phyloP scores from a whole-genome alignment of 2,113 vertebrate species.

The Myotis davidii region DNA sequence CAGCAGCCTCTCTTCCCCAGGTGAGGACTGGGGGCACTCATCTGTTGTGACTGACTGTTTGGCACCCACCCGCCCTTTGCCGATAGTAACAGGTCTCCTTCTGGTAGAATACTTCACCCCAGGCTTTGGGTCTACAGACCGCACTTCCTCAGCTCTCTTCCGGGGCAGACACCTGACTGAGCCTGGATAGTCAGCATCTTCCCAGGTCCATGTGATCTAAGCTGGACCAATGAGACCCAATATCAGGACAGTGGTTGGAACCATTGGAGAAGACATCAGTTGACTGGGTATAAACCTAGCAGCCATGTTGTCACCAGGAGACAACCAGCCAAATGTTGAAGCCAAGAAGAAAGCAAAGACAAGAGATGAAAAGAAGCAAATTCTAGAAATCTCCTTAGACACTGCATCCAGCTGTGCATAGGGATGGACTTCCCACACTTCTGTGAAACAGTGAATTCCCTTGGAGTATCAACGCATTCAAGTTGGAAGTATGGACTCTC shows the following conservation, averaged over 20 bases:
- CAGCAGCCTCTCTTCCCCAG: not conserved
- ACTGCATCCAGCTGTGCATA: not conserved
- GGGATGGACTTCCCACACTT: not conserved
- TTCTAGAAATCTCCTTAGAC: not conserved
- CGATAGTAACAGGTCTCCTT: not conserved
- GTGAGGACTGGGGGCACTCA: not conserved
- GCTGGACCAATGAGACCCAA: not conserved
- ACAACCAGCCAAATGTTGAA: not conserved
- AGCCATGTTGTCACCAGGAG: not conserved
- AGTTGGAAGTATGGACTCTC: not conserved
- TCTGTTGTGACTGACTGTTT: not conserved
- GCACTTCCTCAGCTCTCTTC: not conserved
- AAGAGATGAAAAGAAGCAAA: constrained; percentile 10
- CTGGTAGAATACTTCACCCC: not conserved
- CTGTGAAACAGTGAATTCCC: not conserved
- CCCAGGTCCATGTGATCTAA: not conserved
- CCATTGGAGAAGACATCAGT: not conserved
- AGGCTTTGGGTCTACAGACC: not conserved
- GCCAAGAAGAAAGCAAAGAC: not conserved
- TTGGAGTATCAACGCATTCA: not conserved
- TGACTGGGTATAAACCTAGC: not conserved
- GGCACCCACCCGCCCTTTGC: not conserved
- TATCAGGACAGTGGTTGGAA: not conserved
- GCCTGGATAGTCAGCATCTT: not conserved
- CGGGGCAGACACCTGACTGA: not conserved